A percentile compares a stretch with the other conserved stretches of the same genome.
Evolutionary conservation across 2,888 invertebrate species (phyloP).

Genomic region (Aquatica leii): DNA sequence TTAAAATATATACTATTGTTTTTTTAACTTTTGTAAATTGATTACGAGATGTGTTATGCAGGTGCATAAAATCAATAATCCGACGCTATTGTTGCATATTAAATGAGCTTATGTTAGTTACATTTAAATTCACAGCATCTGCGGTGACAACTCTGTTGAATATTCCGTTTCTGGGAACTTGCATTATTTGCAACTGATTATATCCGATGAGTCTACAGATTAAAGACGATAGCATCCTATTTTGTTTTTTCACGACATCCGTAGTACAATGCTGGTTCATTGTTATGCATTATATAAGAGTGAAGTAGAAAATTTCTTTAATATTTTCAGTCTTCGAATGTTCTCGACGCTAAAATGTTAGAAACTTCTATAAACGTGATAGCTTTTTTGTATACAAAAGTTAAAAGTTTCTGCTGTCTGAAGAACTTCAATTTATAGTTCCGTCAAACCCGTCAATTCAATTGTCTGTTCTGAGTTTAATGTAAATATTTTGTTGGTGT

Average conservation of each 20-base stretch:
- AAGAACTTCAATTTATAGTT: slow-evolving; percentile 13
- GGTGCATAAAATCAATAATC: slow-evolving; percentile 31
- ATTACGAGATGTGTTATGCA: slow-evolving; percentile 8
- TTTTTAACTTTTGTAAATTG: too few relatives aligned
- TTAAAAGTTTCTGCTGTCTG: slow-evolving; percentile 8
- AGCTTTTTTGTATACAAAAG: slow-evolving; percentile 18
- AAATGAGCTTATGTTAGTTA: slow-evolving; percentile 32
- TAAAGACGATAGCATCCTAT: slow-evolving; percentile 22
- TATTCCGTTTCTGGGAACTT: slow-evolving; percentile 54
- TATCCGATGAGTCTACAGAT: slow-evolving; percentile 42
- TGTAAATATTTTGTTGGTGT: slow-evolving; percentile 11
- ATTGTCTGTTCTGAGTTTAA: slow-evolving; percentile 13
- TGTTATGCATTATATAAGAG: background rate
- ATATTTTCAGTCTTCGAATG: too few relatives aligned
- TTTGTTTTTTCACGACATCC: slow-evolving; percentile 2
- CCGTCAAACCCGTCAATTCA: slow-evolving; percentile 13
- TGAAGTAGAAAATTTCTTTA: background rate
- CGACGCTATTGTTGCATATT: slow-evolving; percentile 34
- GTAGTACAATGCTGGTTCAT: slow-evolving; percentile 1
- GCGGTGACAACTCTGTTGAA: slow-evolving; percentile 56
- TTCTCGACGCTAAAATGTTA: background rate
- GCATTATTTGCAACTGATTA: slow-evolving; percentile 50
- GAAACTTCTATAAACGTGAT: slow-evolving; percentile 7
- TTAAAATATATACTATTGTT: too few relatives aligned
- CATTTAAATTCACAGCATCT: slow-evolving; percentile 50